Evolutionary conservation across 2,797 vertebrate genomes (phyloP).

Genomic region (Eulemur rubriventer): DNA sequence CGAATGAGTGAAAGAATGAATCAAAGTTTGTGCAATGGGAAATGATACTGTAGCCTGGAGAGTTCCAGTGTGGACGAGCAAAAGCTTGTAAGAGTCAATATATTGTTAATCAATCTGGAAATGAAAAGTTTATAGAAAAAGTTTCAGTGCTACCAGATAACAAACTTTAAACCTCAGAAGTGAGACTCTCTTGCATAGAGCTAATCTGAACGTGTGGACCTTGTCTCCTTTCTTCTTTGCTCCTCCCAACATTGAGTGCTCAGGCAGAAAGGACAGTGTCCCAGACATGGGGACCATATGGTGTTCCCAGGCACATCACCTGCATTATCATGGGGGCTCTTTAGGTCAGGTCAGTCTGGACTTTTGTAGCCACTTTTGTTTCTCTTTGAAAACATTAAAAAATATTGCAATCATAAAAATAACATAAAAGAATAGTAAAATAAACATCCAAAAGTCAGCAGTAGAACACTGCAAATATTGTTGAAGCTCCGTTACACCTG

Average conservation of each 20-base stretch:
- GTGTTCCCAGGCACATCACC: background rate
- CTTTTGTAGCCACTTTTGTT: background rate
- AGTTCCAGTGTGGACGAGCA: background rate
- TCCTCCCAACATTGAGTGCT: background rate
- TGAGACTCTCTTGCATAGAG: background rate
- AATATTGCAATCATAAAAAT: background rate
- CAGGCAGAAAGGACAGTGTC: background rate
- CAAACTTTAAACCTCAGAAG: background rate
- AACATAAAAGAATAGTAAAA: background rate
- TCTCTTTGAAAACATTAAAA: conserved; percentile 1
- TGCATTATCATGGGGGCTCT: background rate
- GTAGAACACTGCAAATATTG: background rate
- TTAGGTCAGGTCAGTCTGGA: background rate
- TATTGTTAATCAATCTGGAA: background rate
- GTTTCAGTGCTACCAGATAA: background rate
- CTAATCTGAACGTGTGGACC: background rate
- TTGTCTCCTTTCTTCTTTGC: background rate
- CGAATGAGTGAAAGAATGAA: background rate
- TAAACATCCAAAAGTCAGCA: background rate
- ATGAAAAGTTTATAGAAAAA: background rate
- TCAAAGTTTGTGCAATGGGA: background rate
- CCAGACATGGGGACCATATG: background rate
- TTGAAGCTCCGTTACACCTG: background rate
- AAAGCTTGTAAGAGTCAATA: background rate
- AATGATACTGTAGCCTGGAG: background rate